Base-by-base conservation (phyloP, 1,140 invertebrate genomes). In the Macrobrachium nipponense region DNA sequence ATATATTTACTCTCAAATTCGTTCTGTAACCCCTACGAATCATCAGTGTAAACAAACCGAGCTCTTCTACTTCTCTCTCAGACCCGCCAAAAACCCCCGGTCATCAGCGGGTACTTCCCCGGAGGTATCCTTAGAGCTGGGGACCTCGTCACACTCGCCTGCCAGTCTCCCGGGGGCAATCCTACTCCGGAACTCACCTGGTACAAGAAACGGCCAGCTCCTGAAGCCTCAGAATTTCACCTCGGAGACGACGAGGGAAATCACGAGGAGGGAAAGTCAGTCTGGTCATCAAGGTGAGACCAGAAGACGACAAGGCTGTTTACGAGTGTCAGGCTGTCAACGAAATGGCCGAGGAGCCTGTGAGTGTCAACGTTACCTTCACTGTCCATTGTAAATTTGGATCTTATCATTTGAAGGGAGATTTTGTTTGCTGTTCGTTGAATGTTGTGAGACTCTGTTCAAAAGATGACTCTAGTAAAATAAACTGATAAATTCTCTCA, bases 121-220 rank as follows among this genome's bases (percentile, higher is more conserved):
- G 95, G 95, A 11, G 94, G 94, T 36, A 94, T 94, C 73, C 94
- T 98, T 76, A 93, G 94, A 60, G 95, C 96, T 78, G 98, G 97
- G 15, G 95, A 95, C 6, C 93, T 96, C 17, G 94, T 97, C 90
- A 96, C 95, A 91, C 93, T 99, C 87, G 95, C 95, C 73, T 99
- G 98, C 92, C 95, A 95, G 80, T 97, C 97, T 23, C 94, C 95
- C 59, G 97, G 97, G 23, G 98, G 98, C 59, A 98, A 99, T 93
- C 98, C 98, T 44, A 91, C 96, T 72, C 96, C 98, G 3, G 95
- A 95, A 59, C 92, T 99, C 78, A 96, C 95, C 4, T 98, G 96
- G 96, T 97, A 95, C 91, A 96, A 97, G 92, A 86, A 86, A 78
- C 18, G 82, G 70, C 15, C 61, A 75, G 62, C 83, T 75, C 79